phyloP scores from a whole-genome alignment of 2,113 vertebrate species.

The Corydoras sp. region DNA sequence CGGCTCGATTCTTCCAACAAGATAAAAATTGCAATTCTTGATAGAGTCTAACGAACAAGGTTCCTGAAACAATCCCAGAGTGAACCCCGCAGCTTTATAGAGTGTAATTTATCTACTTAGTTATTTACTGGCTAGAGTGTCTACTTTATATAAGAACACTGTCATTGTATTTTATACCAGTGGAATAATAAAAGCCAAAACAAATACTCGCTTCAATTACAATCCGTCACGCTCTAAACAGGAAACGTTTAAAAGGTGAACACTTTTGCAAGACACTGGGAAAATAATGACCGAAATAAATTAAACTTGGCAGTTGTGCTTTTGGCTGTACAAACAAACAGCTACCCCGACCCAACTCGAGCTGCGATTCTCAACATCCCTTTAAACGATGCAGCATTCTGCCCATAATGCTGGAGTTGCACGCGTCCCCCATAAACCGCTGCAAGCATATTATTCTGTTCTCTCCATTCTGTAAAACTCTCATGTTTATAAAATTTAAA shows the following conservation, averaged over 20 bases:
- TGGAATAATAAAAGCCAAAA: conserved; percentile 18
- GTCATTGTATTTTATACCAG: no score
- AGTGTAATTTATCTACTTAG: no score
- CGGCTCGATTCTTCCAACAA: no score
- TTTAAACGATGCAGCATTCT: conserved; percentile 11
- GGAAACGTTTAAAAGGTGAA: no score
- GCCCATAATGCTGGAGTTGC: conserved; percentile 55
- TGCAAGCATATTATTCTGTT: conserved; percentile 34
- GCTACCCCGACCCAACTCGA: conserved; percentile 12
- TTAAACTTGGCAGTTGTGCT: conserved; percentile 63
- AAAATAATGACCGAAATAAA: conserved; percentile 37
- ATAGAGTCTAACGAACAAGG: no score
- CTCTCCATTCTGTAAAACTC: conserved; percentile 37
- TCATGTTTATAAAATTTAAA: conserved; percentile 43
- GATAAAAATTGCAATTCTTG: no score
- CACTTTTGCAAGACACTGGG: no score
- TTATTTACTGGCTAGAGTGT: no score
- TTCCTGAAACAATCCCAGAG: no score
- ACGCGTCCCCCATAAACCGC: conserved; percentile 54
- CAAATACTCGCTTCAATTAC: neutral
- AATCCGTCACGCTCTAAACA: no score
- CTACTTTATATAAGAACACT: no score
- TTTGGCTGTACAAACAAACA: conserved; percentile 54
- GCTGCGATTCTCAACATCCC: conserved; percentile 9
- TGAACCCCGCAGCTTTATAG: no score